Percentiles rank a stretch among this genome's conserved stretches.
Conservation (phyloP, 2,113 vertebrate genomes). For the Gadus chalcogrammus region DNA sequence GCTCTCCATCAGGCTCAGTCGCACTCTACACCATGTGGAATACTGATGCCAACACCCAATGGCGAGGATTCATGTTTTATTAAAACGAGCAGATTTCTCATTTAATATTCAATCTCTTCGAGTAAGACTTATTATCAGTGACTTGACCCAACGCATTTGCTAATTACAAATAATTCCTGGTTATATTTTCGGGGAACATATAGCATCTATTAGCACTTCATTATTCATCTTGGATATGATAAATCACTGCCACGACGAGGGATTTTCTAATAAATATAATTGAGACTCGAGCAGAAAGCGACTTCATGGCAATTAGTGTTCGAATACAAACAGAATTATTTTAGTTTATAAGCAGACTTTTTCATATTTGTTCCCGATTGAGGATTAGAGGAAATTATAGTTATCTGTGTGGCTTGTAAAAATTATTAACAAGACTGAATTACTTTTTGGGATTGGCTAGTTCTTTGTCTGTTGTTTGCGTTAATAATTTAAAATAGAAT, state of each 20-base stretch:
- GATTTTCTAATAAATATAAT: constrained; percentile 47
- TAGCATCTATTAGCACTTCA: constrained; percentile 41
- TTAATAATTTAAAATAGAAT: constrained; percentile 34
- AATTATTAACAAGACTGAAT: constrained; percentile 70
- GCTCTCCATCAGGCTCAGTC: too few species aligned
- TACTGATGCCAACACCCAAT: constrained; percentile 2
- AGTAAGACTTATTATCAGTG: background rate
- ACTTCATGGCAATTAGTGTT: constrained; percentile 53
- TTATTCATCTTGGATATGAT: constrained; percentile 18
- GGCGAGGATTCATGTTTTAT: constrained; percentile 30
- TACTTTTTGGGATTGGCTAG: constrained; percentile 42
- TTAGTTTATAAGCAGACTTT: constrained; percentile 44
- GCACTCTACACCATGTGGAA: background rate
- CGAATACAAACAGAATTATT: constrained; percentile 42
- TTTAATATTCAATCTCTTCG: too few species aligned
- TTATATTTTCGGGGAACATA: constrained; percentile 17
- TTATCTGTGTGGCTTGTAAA: constrained; percentile 45
- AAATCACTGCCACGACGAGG: constrained; percentile 30
- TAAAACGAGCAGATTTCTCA: background rate
- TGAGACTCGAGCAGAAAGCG: constrained; percentile 48
- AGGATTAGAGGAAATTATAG: constrained; percentile 64
- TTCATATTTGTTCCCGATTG: constrained; percentile 58
- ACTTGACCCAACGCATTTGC: constrained; percentile 22
- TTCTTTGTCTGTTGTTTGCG: constrained; percentile 52
- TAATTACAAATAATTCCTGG: constrained; percentile 20